Conservation (phyloP, 2,888 invertebrate species). For the Drosophila nr. medialis region DNA sequence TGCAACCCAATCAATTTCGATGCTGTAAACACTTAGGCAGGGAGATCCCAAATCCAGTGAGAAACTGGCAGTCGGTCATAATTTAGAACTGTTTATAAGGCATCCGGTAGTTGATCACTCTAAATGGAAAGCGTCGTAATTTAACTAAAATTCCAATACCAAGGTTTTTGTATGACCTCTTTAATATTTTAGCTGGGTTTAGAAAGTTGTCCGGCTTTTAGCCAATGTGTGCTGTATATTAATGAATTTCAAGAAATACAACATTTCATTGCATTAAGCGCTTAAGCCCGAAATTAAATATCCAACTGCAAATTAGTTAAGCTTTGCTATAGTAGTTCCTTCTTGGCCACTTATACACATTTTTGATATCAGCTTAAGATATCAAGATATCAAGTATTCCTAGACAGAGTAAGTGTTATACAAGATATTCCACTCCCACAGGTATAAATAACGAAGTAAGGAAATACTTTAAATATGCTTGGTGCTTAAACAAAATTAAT, state of each 20-base stretch:
- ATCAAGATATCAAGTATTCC: background rate
- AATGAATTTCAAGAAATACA: background rate
- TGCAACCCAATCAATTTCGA: background rate
- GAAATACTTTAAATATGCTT: background rate
- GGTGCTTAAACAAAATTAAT: background rate
- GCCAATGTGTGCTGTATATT: background rate
- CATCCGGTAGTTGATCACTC: background rate
- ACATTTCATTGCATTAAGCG: background rate
- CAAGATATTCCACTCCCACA: constrained; percentile 3
- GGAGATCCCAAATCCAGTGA: background rate
- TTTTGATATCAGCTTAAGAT: background rate
- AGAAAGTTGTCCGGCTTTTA: background rate
- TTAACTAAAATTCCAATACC: background rate
- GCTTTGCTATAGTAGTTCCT: background rate
- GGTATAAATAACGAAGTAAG: background rate
- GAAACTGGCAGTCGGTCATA: background rate
- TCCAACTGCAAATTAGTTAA: background rate
- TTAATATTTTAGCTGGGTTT: background rate
- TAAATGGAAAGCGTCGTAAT: background rate
- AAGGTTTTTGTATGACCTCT: background rate
- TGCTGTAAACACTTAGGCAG: background rate
- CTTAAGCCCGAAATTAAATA: background rate
- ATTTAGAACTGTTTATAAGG: background rate
- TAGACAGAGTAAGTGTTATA: background rate
- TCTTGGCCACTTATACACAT: background rate